Percentiles rank a stretch among this genome's conserved stretches.
Evolutionary conservation across 2,888 invertebrate genomes (phyloP).

Genomic region (Cantharis nigra): DNA sequence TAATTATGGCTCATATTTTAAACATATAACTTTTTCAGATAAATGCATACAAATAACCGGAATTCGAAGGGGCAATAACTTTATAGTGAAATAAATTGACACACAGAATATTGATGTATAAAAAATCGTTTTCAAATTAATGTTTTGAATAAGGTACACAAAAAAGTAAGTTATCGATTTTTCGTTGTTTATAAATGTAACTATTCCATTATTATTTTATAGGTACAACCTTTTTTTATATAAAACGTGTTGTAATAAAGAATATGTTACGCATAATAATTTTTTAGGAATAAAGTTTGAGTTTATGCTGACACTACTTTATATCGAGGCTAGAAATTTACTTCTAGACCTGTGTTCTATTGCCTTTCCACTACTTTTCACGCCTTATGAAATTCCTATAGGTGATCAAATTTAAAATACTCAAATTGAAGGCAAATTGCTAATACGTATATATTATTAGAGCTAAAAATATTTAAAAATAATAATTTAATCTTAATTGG

Average conservation of each 20-base stretch:
- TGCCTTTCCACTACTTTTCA: neutral
- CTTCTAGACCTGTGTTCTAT: neutral
- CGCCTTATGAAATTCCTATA: conserved; percentile 1
- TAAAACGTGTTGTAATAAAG: neutral
- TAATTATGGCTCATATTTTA: too few species aligned
- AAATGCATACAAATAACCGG: too few species aligned
- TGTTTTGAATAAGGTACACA: neutral
- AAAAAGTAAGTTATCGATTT: neutral
- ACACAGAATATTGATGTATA: neutral
- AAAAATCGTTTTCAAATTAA: neutral
- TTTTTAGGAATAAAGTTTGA: conserved; percentile 5
- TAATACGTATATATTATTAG: neutral
- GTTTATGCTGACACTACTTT: conserved; percentile 17
- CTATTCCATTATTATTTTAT: neutral
- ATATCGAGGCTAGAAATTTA: conserved; percentile 1
- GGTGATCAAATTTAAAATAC: conserved; percentile 14
- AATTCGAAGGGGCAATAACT: neutral
- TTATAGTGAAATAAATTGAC: neutral
- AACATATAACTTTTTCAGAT: neutral
- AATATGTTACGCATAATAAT: conserved; percentile 18
- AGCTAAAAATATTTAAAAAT: neutral
- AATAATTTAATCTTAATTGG: neutral
- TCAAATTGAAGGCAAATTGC: neutral
- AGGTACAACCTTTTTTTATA: neutral
- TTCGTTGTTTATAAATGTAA: neutral